phyloP scores from a whole-genome alignment of 2,888 invertebrate genomes.

The Plagiodera versicolora region DNA sequence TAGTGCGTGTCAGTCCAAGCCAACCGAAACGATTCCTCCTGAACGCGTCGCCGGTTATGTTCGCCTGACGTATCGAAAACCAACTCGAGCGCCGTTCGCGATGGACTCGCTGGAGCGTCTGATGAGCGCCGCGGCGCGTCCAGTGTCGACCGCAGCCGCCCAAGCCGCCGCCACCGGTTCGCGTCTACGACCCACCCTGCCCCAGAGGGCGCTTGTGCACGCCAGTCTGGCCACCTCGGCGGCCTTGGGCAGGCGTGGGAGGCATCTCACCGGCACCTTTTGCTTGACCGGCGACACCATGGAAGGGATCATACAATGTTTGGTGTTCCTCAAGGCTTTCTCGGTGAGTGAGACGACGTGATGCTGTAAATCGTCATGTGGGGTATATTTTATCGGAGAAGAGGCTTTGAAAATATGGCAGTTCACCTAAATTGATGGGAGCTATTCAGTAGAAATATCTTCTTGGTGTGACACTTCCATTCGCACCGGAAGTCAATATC shows the following conservation, averaged over 20 bases:
- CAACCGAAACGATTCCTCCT: too few relatives aligned
- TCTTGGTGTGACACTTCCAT: too few relatives aligned
- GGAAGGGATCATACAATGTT: slow-evolving; percentile 91
- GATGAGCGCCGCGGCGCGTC: slow-evolving; percentile 64
- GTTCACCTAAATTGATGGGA: too few relatives aligned
- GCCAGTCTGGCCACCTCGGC: slow-evolving; percentile 72
- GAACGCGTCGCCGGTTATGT: too few relatives aligned
- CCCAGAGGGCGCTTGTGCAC: slow-evolving; percentile 74
- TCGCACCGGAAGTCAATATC: too few relatives aligned
- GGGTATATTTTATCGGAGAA: too few relatives aligned
- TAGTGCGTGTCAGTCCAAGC: too few relatives aligned
- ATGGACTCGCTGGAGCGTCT: slow-evolving; percentile 85
- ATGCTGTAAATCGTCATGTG: too few relatives aligned
- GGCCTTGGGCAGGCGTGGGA: slow-evolving; percentile 74
- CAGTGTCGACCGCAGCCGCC: slow-evolving; percentile 11
- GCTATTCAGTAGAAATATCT: too few relatives aligned
- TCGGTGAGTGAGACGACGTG: slow-evolving; percentile 80
- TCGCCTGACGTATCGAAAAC: too few relatives aligned
- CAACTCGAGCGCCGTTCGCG: slow-evolving; percentile 22
- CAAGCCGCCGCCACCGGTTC: too few relatives aligned
- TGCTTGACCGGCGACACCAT: slow-evolving; percentile 89
- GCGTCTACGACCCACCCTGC: slow-evolving; percentile 37
- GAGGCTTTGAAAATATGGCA: too few relatives aligned
- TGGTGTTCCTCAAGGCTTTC: slow-evolving; percentile 89
- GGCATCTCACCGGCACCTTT: slow-evolving; percentile 85